phyloP scores from a whole-genome alignment of 2,888 invertebrate genomes.

The Melanchra persicariae region DNA sequence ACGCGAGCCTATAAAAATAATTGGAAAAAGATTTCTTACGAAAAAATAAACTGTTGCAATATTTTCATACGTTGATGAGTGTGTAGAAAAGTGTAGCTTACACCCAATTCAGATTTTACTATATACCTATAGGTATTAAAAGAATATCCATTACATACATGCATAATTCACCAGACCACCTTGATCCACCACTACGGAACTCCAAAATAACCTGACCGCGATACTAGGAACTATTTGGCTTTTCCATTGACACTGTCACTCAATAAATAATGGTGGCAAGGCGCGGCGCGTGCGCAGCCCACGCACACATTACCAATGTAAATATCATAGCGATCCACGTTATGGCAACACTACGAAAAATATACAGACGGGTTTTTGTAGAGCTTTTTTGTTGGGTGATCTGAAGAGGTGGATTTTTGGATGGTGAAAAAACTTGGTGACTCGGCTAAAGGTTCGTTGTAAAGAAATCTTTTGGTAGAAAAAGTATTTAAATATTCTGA shows the following conservation, averaged over 20 bases:
- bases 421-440: not conserved
- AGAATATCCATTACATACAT: not conserved
- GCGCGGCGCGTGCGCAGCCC: constrained; percentile 82
- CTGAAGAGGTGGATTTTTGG: constrained; percentile 1
- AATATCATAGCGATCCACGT: constrained; percentile 71
- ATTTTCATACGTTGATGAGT: too few species aligned
- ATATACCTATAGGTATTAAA: not conserved
- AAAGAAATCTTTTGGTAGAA: not conserved
- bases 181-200: constrained; percentile 36
- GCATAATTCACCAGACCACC: not conserved
- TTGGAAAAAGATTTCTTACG: too few species aligned
- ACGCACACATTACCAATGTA: constrained; percentile 79
- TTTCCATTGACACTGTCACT: constrained; percentile 74
- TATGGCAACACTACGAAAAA: constrained; percentile 52
- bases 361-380: constrained; percentile 33
- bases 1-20: too few species aligned
- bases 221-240: constrained; percentile 67
- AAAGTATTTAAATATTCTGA: too few species aligned
- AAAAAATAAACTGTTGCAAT: too few species aligned
- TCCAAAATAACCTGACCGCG: constrained; percentile 60
- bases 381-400: constrained; percentile 26
- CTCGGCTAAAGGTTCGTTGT: not conserved
- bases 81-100: too few species aligned
- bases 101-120: too few species aligned
- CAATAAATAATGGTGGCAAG: constrained; percentile 75